These are phyloP conservation scores for Mesorhabditis belari DNA, from an alignment of 2,888 invertebrate genomes.

Conservation along the genomic window DNA sequence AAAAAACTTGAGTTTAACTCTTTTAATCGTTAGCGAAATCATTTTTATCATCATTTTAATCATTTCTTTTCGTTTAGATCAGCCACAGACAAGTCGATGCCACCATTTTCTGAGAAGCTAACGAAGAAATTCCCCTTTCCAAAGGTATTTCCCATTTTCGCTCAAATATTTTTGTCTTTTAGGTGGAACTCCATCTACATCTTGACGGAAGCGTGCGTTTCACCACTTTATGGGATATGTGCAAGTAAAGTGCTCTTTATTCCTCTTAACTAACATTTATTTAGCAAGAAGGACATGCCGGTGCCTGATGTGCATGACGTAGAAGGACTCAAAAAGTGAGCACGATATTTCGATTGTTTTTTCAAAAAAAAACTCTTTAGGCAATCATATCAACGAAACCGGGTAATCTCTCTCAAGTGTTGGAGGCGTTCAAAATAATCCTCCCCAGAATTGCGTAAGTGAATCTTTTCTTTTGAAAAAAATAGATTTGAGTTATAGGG, in stretches of 20 bases:
- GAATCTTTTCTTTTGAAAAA: too few relatives aligned
- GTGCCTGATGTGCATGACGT: conserved; percentile 54
- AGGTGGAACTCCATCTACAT: conserved; percentile 62
- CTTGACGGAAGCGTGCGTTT: conserved; percentile 59
- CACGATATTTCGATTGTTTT: too few relatives aligned
- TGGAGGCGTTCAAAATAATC: conserved; percentile 55
- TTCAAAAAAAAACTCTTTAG: too few relatives aligned
- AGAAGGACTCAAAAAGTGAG: conserved; percentile 54
- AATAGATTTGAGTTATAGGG: too few relatives aligned
- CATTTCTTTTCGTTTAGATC: too few relatives aligned
- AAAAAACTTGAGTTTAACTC: too few relatives aligned
- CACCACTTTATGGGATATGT: conserved; percentile 59
- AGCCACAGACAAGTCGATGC: neutral
- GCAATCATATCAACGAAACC: conserved; percentile 38
- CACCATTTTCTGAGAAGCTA: neutral
- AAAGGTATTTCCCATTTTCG: too few relatives aligned
- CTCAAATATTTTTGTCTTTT: too few relatives aligned
- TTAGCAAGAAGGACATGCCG: conserved; percentile 33
- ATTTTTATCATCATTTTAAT: too few relatives aligned
- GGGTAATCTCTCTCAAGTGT: conserved; percentile 54
- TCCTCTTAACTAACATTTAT: conserved; percentile 32
- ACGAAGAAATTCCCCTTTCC: neutral
- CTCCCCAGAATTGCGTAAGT: conserved; percentile 54
- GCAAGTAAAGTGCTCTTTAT: too few relatives aligned
- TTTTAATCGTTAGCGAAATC: too few relatives aligned